Evolutionary conservation across 2,113 vertebrate genomes (phyloP).

Genomic region (Picathartes gymnocephalus): DNA sequence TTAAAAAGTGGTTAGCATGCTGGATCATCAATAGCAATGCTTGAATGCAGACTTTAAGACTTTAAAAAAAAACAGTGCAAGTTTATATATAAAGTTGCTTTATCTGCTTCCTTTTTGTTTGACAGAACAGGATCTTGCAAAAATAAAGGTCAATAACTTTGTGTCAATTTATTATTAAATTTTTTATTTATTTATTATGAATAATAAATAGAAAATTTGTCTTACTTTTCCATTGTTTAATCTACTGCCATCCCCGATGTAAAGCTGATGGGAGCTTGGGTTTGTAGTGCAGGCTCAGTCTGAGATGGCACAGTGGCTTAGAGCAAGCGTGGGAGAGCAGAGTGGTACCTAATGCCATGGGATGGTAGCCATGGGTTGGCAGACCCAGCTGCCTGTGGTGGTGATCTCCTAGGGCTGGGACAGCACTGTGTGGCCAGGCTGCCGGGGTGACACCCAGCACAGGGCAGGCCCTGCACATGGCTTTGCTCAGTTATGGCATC

Average conservation of each 20-base stretch:
- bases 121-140: background rate
- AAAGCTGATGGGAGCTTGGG: background rate
- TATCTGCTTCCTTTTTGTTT: background rate
- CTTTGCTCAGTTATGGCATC: background rate
- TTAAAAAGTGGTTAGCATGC: background rate
- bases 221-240: background rate
- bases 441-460: background rate
- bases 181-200: no score
- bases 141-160: background rate
- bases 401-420: background rate
- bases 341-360: fast-evolving
- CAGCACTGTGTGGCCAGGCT: fast-evolving
- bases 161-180: background rate
- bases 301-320: background rate
- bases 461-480: background rate
- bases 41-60: background rate
- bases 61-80: background rate
- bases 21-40: background rate
- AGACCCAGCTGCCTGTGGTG: background rate
- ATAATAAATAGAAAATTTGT: background rate
- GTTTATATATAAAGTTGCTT: background rate
- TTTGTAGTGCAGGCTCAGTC: background rate
- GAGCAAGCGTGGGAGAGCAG: fast-evolving
- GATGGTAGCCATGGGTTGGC: fast-evolving
- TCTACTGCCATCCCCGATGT: background rate